A percentile compares a stretch with the other conserved stretches of the same genome.
phyloP scores from a whole-genome alignment of 2,113 vertebrate genomes.

The Centropus unirufus region DNA sequence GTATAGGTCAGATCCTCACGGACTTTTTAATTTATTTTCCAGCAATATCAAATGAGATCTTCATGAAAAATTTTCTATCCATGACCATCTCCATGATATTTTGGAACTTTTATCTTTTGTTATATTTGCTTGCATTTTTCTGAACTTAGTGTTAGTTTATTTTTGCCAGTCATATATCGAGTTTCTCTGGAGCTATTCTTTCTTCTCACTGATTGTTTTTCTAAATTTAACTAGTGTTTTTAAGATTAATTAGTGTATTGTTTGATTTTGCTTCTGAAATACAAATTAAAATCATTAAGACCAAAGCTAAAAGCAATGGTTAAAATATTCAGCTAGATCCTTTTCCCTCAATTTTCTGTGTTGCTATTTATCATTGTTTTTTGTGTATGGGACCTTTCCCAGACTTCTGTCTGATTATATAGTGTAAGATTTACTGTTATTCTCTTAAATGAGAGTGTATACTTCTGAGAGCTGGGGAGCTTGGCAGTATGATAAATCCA shows the following conservation, averaged over 20 bases:
- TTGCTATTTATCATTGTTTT: neutral
- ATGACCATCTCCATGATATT: neutral
- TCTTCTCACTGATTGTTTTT: neutral
- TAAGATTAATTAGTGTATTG: neutral
- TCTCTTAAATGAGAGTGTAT: neutral
- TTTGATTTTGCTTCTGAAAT: constrained; percentile 1
- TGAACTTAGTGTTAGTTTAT: neutral
- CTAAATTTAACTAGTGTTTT: neutral
- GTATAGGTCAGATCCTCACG: neutral
- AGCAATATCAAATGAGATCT: neutral
- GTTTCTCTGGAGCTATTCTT: neutral
- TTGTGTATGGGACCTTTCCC: neutral
- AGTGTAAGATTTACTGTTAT: neutral
- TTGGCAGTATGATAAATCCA: neutral
- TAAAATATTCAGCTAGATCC: neutral
- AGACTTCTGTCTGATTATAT: neutral
- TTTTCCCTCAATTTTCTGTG: neutral
- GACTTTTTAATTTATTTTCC: neutral
- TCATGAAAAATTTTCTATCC: neutral
- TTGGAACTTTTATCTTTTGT: neutral
- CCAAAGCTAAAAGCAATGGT: neutral
- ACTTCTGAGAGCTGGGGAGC: neutral
- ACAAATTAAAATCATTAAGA: neutral
- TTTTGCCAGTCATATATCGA: neutral
- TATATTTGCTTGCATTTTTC: neutral